Conservation (phyloP, 2,888 invertebrate species). For the Pterostichus madidus region DNA sequence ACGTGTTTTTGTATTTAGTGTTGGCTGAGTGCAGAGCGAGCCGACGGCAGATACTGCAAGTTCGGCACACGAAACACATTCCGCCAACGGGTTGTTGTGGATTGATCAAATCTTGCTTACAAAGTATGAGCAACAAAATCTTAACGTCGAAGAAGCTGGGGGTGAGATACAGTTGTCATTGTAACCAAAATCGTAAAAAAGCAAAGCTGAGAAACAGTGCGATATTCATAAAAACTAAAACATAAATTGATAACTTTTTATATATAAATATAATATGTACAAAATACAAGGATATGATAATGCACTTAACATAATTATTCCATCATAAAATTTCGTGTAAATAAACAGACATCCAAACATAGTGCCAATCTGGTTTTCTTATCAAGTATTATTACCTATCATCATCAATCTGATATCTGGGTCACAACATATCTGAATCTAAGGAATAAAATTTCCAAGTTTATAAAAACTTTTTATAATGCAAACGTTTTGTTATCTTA, state of each 20-base stretch:
- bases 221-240: slow-evolving; percentile 64
- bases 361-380: slow-evolving; percentile 46
- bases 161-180: slow-evolving; percentile 52
- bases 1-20: slow-evolving; percentile 13
- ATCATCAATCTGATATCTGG: slow-evolving; percentile 33
- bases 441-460: slow-evolving; percentile 59
- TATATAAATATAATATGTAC: slow-evolving; percentile 61
- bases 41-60: background rate
- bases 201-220: slow-evolving; percentile 59
- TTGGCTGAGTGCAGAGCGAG: background rate
- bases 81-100: slow-evolving; percentile 8
- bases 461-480: slow-evolving; percentile 57
- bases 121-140: slow-evolving; percentile 58
- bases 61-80: slow-evolving; percentile 36
- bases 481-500: slow-evolving; percentile 61
- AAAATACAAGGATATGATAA: slow-evolving; percentile 59
- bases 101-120: slow-evolving; percentile 39
- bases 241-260: slow-evolving; percentile 61
- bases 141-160: slow-evolving; percentile 45
- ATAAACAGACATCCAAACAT: slow-evolving; percentile 51
- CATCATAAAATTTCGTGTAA: slow-evolving; percentile 40
- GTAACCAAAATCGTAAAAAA: slow-evolving; percentile 56
- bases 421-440: slow-evolving; percentile 55
- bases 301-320: slow-evolving; percentile 52
- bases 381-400: slow-evolving; percentile 13